Evolutionary conservation across 2,888 invertebrate species (phyloP).

Genomic region (Steinernema carpocapsae): DNA sequence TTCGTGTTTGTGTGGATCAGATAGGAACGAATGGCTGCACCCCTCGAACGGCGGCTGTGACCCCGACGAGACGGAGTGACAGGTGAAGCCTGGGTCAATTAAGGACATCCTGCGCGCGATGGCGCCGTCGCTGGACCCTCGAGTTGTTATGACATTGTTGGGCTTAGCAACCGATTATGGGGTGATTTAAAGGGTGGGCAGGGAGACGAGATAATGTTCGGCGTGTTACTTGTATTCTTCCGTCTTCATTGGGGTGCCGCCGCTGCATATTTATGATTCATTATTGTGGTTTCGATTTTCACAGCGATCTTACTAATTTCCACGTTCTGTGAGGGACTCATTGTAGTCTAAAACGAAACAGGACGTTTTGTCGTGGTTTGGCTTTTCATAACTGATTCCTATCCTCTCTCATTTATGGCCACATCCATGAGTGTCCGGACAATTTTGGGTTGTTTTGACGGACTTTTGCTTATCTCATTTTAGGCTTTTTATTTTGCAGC

Average conservation of each 20-base stretch:
- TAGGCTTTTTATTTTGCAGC: too few species aligned
- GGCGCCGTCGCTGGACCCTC: not conserved
- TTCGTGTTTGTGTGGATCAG: not conserved
- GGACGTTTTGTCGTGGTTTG: too few species aligned
- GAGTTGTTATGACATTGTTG: conserved; percentile 17
- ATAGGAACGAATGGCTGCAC: not conserved
- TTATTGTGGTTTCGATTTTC: not conserved
- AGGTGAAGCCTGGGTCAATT: conserved; percentile 34
- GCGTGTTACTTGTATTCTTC: not conserved
- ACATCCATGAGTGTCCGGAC: too few species aligned
- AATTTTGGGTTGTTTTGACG: too few species aligned
- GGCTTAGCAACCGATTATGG: conserved; percentile 2
- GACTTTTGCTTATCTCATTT: too few species aligned
- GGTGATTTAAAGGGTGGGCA: too few species aligned
- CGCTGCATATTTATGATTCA: conserved; percentile 28
- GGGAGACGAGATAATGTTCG: not conserved
- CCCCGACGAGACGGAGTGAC: not conserved
- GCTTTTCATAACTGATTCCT: too few species aligned
- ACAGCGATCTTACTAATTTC: too few species aligned
- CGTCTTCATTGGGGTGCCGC: not conserved
- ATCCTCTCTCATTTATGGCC: too few species aligned
- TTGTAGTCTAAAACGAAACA: too few species aligned
- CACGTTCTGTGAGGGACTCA: too few species aligned
- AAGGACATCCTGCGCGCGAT: conserved; percentile 5
- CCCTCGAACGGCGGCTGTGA: not conserved